These are phyloP conservation scores for Acanthiza pusilla DNA, from an alignment of 2,797 vertebrate genomes.

Conservation along the genomic window DNA sequence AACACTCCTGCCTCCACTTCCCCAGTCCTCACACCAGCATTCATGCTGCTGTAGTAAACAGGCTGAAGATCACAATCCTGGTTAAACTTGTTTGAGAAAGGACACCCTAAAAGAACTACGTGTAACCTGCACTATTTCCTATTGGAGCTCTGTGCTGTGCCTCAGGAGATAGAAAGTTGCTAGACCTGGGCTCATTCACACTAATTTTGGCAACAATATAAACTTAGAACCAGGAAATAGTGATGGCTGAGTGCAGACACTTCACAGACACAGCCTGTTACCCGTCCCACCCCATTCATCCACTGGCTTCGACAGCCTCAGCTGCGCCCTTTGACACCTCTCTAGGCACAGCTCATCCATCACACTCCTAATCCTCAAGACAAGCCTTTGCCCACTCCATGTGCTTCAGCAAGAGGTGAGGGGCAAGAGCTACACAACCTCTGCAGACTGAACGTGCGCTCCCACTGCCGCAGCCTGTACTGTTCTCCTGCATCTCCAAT, in stretches of 20 bases:
- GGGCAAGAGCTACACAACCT: not conserved
- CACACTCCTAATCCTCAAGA: not conserved
- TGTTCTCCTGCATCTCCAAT: not conserved
- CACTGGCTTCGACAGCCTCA: not conserved
- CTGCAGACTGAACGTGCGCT: not conserved
- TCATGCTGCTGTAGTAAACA: not conserved
- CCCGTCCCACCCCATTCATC: not conserved
- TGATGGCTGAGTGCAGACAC: not conserved
- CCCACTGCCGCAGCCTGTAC: not conserved
- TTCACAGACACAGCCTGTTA: not conserved
- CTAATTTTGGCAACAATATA: not conserved
- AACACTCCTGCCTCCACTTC: not conserved
- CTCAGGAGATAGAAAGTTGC: not conserved
- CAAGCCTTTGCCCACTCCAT: not conserved
- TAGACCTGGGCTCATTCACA: not conserved
- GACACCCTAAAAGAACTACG: not conserved
- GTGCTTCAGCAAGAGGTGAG: not conserved
- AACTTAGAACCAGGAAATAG: not conserved
- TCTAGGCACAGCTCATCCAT: not conserved
- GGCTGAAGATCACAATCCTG: not conserved
- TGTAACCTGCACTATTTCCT: not conserved
- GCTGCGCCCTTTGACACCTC: not conserved
- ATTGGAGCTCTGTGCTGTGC: not conserved
- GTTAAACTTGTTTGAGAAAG: not conserved
- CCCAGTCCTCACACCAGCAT: not conserved